Evolutionary conservation across 64 coral and sea anemone genomes (phyloP).

Genomic region (Dendronephthya gigantea): DNA sequence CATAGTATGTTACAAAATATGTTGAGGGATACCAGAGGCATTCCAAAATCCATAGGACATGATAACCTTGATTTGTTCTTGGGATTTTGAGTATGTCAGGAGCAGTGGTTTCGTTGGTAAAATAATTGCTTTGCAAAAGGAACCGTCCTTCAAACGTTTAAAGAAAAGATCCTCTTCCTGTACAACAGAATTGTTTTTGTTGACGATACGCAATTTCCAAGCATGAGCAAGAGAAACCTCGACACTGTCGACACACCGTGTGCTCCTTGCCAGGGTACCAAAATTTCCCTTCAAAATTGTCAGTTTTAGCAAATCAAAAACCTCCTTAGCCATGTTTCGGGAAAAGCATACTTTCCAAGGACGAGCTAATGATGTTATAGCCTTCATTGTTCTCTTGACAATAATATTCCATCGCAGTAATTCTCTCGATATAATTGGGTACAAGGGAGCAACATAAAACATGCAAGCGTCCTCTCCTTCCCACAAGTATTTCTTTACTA

Average conservation of each 20-base stretch:
- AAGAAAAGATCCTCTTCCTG: background rate
- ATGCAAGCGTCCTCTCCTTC: background rate
- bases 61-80: no score
- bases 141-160: background rate
- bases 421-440: background rate
- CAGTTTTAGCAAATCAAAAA: background rate
- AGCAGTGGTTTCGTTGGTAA: no score
- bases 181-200: background rate
- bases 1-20: no score
- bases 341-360: background rate
- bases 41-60: no score
- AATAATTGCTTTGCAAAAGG: no score
- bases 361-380: background rate
- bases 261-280: background rate
- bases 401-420: background rate
- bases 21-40: no score
- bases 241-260: background rate
- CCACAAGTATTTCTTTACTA: background rate
- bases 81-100: no score
- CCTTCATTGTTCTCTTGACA: background rate
- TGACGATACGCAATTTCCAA: background rate
- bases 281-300: background rate
- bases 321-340: background rate
- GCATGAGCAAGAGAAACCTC: background rate
- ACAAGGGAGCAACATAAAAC: background rate